These are phyloP conservation scores for Chesias legatella DNA, from an alignment of 2,888 invertebrate genomes.

Conservation along the genomic window DNA sequence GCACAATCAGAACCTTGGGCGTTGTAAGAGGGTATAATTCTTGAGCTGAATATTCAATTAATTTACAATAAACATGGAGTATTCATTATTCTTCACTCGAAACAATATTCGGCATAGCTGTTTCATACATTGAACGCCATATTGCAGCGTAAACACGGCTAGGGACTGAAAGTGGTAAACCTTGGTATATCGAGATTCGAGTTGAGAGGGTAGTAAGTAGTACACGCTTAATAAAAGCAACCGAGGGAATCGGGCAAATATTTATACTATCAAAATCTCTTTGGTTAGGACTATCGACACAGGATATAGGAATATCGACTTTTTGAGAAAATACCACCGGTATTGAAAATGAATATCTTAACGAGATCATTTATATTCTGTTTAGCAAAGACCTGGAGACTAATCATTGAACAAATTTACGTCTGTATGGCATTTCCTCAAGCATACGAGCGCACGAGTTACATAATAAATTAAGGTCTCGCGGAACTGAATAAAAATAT, in stretches of 20 bases:
- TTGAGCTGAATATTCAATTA: no score
- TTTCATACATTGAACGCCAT: constrained; percentile 34
- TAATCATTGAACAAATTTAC: constrained; percentile 7
- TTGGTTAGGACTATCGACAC: constrained; percentile 26
- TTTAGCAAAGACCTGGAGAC: constrained; percentile 5
- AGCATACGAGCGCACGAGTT: constrained; percentile 9
- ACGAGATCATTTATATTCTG: constrained; percentile 2
- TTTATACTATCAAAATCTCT: constrained; percentile 39
- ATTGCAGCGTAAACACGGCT: constrained; percentile 46
- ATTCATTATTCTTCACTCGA: constrained; percentile 22
- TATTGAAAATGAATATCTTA: constrained; percentile 1
- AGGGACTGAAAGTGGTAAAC: constrained; percentile 70
- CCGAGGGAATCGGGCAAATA: constrained; percentile 51
- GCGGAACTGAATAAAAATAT: constrained; percentile 21
- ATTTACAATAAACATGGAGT: no score
- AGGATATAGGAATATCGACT: constrained; percentile 7
- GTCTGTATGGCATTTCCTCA: constrained; percentile 8
- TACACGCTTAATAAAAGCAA: constrained; percentile 53
- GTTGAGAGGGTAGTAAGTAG: constrained; percentile 48
- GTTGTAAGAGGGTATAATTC: constrained; percentile 6
- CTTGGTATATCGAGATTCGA: constrained; percentile 61
- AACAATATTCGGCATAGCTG: constrained; percentile 31
- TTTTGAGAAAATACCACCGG: constrained; percentile 1
- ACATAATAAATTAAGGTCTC: constrained; percentile 17
- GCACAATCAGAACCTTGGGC: constrained; percentile 13